Evolutionary conservation across 2,888 invertebrate species (phyloP).

Genomic region (Caenorhabditis sulstoni): DNA sequence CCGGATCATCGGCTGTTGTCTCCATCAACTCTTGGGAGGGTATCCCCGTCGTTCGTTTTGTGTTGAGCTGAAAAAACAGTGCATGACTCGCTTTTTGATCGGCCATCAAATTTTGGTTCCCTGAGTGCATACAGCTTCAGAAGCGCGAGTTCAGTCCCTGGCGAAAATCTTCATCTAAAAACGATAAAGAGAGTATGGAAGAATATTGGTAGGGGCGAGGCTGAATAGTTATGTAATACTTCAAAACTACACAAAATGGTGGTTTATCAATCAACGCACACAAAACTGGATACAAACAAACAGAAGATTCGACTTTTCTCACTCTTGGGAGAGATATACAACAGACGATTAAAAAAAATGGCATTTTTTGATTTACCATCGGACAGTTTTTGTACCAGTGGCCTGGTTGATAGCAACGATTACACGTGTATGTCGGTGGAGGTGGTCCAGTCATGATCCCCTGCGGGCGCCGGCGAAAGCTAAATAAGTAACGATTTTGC

Average conservation of each 20-base stretch:
- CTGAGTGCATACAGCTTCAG: too few relatives aligned
- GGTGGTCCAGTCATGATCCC: slow-evolving; percentile 90
- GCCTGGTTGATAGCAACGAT: slow-evolving; percentile 93
- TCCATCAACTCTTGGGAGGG: slow-evolving; percentile 84
- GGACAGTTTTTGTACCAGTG: slow-evolving; percentile 99
- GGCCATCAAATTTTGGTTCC: too few relatives aligned
- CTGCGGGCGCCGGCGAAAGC: slow-evolving; percentile 91
- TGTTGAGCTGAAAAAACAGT: slow-evolving; percentile 74
- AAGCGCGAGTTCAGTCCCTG: too few relatives aligned
- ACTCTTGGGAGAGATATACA: too few relatives aligned
- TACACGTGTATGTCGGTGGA: slow-evolving; percentile 93
- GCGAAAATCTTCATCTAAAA: too few relatives aligned
- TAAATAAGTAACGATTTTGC: slow-evolving; percentile 84
- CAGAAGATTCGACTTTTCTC: neutral
- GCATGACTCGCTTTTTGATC: neutral
- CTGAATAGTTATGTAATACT: too few relatives aligned
- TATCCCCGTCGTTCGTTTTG: slow-evolving; percentile 91
- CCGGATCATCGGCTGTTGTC: slow-evolving; percentile 81
- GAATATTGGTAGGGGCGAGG: too few relatives aligned
- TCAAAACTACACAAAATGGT: slow-evolving; percentile 25
- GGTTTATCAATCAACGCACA: slow-evolving; percentile 37
- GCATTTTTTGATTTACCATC: slow-evolving; percentile 68
- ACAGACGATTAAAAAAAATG: too few relatives aligned
- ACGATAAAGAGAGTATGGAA: too few relatives aligned
- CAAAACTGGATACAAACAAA: slow-evolving; percentile 26